Percentiles rank a stretch among this genome's conserved stretches.
Evolutionary conservation across 2,797 vertebrate species (phyloP).

Genomic region (Paratrypauchen microcephalus): DNA sequence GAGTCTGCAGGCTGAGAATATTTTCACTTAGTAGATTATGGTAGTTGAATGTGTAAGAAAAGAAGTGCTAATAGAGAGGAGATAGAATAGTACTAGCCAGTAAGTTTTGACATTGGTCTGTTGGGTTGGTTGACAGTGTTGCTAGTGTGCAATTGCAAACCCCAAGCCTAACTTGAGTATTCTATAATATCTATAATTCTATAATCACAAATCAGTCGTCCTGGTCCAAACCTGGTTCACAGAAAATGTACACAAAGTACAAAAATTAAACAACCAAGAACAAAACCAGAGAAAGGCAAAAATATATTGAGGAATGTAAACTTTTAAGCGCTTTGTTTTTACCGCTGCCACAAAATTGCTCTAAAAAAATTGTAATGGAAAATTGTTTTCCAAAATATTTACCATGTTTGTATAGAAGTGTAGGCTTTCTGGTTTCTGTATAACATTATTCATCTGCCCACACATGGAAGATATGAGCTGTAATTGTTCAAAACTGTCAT

Average conservation of each 20-base stretch:
- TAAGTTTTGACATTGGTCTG: background rate
- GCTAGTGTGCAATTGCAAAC: no score
- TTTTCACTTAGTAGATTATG: no score
- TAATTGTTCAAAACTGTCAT: conserved; percentile 46
- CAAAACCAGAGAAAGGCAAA: background rate
- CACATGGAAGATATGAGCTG: conserved; percentile 27
- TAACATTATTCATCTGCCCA: conserved; percentile 39
- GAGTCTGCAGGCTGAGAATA: no score
- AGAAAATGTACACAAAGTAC: background rate
- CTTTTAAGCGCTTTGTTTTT: background rate
- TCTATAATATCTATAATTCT: no score
- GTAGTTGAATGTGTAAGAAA: no score
- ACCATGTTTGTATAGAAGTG: conserved; percentile 14
- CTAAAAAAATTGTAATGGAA: background rate
- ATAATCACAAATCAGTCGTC: background rate
- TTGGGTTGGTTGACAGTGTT: no score
- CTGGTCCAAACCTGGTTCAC: background rate
- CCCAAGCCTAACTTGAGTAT: background rate
- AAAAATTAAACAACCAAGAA: background rate
- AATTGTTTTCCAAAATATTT: background rate
- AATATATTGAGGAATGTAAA: background rate
- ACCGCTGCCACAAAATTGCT: background rate
- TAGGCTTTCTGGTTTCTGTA: conserved; percentile 25
- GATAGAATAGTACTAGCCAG: background rate
- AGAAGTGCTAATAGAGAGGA: background rate